phyloP scores from a whole-genome alignment of 2,113 vertebrate species.

The Pyrgilauda ruficollis region DNA sequence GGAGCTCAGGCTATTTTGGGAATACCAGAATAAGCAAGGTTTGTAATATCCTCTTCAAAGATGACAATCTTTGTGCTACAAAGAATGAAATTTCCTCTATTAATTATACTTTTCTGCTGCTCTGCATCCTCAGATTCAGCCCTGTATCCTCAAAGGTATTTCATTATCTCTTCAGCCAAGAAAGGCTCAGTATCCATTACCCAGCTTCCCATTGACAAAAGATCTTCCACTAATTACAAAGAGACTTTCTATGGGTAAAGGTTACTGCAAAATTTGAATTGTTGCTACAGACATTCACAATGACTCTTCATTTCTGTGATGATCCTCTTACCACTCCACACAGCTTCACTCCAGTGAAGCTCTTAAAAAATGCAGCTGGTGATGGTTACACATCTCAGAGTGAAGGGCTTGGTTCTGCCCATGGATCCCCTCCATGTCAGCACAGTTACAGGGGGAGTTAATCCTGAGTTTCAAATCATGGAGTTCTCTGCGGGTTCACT shows the following conservation, averaged over 20 bases:
- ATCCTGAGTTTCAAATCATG: neutral
- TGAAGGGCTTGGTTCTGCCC: neutral
- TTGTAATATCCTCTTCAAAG: neutral
- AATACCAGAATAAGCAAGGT: neutral
- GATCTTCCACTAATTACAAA: neutral
- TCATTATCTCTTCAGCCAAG: neutral
- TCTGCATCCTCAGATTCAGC: neutral
- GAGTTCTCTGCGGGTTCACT: neutral
- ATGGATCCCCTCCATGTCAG: neutral
- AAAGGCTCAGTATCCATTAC: neutral
- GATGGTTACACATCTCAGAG: neutral
- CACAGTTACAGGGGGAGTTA: fast-evolving
- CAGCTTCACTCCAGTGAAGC: neutral
- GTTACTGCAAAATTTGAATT: neutral
- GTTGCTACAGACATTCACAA: neutral
- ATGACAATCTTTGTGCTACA: neutral
- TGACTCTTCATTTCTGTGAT: neutral
- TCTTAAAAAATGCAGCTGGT: neutral
- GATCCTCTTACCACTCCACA: neutral
- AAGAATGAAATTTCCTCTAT: slow-evolving; percentile 4
- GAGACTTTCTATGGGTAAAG: neutral
- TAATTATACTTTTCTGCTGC: neutral
- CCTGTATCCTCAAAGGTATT: neutral
- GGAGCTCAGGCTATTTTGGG: neutral
- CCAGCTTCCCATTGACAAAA: neutral